Base-by-base conservation (phyloP, 2,797 vertebrate species). In the Acanthis flammea region DNA sequence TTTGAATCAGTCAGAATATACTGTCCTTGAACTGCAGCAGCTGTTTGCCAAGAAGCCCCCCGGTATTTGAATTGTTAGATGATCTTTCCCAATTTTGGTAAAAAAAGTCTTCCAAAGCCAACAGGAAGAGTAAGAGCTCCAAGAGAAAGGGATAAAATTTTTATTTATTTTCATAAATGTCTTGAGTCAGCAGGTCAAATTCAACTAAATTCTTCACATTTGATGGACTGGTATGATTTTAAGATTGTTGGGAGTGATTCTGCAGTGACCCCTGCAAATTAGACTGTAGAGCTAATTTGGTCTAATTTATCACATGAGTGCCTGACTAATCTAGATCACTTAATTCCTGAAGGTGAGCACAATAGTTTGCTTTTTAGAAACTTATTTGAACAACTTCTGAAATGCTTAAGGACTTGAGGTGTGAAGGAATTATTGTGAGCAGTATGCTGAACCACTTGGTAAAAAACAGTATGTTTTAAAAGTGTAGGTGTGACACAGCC, bases 101-200 rank as follows among this genome's bases (percentile, higher is more conserved):
- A 83, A 63, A 33, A 47, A 45, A 83, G 4, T 5, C 8, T 82
- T 73, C 60, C 44, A 70, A 76, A 95, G 5, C 24, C 51, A 47
- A 4, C 24, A 1, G 7, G 82, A 47, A 9, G 2, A 48, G 23
- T 1, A 1, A n/a, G 19, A 66, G 51, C 37, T 28, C 12, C 5
- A 31, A 37, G 47, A 70, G n/a, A 89, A 73, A 55, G 19, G 9
- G 25, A 37, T 33, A 35, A 82, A 70, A 31, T 42, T 2, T 57
- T 48, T 48, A 14, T 51, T n/a, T n/a, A n/a, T n/a, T n/a, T 67
- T 77, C 15, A 30, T 37, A 25, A 24, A 17, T 45, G 16, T 76
- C 6, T 65, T 18, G 12, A 89, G 72, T 51, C 35, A 37, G 3
- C 35, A 54, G 10, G 24, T 63, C 27, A 90, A 71, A 74, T 57